Base-by-base conservation (phyloP, 1,140 invertebrate genomes). In the Apis dorsata region DNA sequence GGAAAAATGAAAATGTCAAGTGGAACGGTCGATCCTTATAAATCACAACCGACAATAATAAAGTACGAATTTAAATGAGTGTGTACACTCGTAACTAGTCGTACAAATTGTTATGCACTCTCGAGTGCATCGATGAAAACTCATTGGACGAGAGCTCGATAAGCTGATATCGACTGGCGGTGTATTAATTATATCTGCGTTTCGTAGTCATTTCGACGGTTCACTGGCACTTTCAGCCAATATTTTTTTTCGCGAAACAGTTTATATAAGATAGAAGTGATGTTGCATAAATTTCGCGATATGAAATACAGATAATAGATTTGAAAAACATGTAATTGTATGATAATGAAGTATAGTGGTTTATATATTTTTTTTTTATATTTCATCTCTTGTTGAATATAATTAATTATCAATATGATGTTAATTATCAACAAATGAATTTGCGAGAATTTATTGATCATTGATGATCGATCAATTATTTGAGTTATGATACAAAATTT, bases 1-100 rank as follows among this genome's bases (percentile, higher is more conserved):
- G 4, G 11, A 73, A 55, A 63, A 63, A 28, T 80, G 57, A n/a
- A 80, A 80, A 63, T 80, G 69, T 73, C 69, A 63, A 80, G 78
- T 53, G 69, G 44, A 73, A 68, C 51, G 66, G 12, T 49, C 55
- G 77, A 70, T 51, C 55, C 44, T 21, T 28, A 17, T 24, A n/a
- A 62, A 21, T 62, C 49, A 19, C 19, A 24, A 9, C 34, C 44
- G 28, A 44, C 51, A 21, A 73, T 73, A 72, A 80, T 73, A 73
- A 80, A 80, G 59, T 55, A 72, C 5, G 13, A 63, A 34, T 63
- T 9, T 24, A 7, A 21, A 49, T 53, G 76, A 17, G 24, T 2
- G 9, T 28, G 24, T 24, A 21, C n/a, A 57, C 44, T 60, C 55
- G 57, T 62, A 79, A 72, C 55, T 72, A 53, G 10, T 13, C 21